Conservation (phyloP, 2,113 vertebrate genomes). For the Ameiurus melas region DNA sequence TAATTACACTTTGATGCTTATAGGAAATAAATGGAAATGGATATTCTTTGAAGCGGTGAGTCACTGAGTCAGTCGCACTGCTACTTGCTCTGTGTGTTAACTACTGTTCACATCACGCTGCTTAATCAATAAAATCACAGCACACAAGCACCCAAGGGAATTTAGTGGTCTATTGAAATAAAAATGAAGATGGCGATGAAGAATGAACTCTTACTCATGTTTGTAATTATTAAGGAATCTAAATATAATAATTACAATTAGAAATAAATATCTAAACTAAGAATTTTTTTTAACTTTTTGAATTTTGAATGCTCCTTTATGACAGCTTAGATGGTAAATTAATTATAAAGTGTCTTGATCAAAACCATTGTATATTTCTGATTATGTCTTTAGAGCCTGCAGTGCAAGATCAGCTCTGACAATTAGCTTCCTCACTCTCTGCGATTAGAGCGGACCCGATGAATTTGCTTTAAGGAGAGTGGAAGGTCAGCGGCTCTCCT, state of each 20-base stretch:
- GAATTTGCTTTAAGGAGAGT: slow-evolving; percentile 72
- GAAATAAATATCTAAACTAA: neutral
- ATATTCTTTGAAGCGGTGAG: neutral
- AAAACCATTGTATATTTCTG: neutral
- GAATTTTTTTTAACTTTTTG: neutral
- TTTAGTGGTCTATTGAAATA: neutral
- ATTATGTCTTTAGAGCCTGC: slow-evolving; percentile 12
- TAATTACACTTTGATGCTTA: neutral
- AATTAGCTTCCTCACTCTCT: slow-evolving; percentile 62
- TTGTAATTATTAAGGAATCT: neutral
- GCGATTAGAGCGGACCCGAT: slow-evolving; percentile 67
- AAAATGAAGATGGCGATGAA: neutral
- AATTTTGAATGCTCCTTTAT: neutral
- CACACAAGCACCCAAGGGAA: no score
- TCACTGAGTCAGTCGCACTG: neutral
- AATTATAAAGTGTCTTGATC: neutral
- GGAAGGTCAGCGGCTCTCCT: slow-evolving; percentile 82
- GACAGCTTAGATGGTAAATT: neutral
- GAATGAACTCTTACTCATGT: neutral
- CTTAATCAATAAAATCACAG: neutral
- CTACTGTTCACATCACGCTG: neutral
- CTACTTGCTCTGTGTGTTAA: neutral
- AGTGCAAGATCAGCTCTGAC: slow-evolving; percentile 33
- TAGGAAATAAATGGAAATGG: neutral
- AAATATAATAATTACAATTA: neutral